These are phyloP conservation scores for Aelia acuminata DNA, from an alignment of 2,888 invertebrate species.

Conservation along the genomic window DNA sequence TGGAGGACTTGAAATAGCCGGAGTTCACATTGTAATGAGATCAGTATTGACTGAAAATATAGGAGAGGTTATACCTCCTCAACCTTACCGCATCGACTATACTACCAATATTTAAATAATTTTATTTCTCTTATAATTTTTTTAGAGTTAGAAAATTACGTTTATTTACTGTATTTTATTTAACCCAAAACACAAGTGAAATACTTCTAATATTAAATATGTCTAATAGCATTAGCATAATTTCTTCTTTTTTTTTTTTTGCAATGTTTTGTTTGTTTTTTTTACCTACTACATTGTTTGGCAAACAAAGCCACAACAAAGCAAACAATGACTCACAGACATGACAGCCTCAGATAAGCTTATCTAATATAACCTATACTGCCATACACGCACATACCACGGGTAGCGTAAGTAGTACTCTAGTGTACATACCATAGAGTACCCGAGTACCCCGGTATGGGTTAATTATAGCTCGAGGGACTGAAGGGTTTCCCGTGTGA, in stretches of 20 bases:
- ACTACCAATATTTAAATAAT: neutral
- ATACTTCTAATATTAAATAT: neutral
- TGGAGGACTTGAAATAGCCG: neutral
- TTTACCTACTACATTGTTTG: neutral
- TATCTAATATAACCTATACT: conserved; percentile 41
- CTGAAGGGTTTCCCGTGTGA: conserved; percentile 49
- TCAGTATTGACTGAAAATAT: conserved; percentile 5
- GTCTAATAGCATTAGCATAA: no score
- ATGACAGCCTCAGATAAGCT: neutral
- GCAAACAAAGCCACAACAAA: neutral
- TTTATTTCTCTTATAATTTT: neutral
- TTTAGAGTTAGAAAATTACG: neutral
- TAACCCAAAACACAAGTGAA: neutral
- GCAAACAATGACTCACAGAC: neutral
- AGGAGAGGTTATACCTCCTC: conserved; percentile 41
- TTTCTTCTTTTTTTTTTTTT: neutral
- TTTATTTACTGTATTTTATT: neutral
- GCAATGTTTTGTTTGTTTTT: neutral
- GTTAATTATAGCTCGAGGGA: conserved; percentile 20
- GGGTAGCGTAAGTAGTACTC: no score
- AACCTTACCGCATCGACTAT: neutral
- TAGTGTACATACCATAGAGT: neutral
- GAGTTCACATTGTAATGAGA: neutral
- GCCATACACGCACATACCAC: no score
- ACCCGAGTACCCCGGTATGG: neutral